A percentile compares a stretch with the other conserved stretches of the same genome.
phyloP scores from a whole-genome alignment of 2,113 vertebrate species.

The Misgurnus anguillicaudatus region DNA sequence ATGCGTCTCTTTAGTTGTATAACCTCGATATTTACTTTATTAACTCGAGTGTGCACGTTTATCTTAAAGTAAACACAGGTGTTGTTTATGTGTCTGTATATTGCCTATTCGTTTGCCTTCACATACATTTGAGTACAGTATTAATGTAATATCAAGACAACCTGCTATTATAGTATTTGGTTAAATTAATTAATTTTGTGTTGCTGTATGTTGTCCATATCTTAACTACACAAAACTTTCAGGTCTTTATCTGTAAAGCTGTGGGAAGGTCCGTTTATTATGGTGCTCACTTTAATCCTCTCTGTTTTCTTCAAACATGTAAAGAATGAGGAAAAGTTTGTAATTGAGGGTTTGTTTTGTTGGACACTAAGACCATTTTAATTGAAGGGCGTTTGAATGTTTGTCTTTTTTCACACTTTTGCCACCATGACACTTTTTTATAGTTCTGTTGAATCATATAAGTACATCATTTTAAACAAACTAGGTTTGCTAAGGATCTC shows the following conservation, averaged over 20 bases:
- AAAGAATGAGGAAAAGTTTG: constrained; percentile 63
- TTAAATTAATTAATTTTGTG: not conserved
- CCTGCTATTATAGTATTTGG: not conserved
- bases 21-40: too few species aligned
- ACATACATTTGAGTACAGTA: too few species aligned
- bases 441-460: too few species aligned
- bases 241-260: not conserved
- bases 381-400: constrained; percentile 1
- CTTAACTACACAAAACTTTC: not conserved
- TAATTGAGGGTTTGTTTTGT: not conserved
- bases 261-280: not conserved
- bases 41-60: too few species aligned
- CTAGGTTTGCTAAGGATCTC: constrained; percentile 54
- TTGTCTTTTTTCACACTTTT: not conserved
- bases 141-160: too few species aligned
- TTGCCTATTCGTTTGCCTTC: too few species aligned
- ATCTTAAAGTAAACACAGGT: too few species aligned
- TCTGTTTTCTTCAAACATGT: constrained; percentile 42
- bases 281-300: constrained; percentile 7
- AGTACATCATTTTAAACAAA: constrained; percentile 53
- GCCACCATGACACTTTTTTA: not conserved
- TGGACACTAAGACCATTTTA: constrained; percentile 30
- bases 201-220: not conserved
- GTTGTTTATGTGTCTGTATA: too few species aligned
- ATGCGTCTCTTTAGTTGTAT: too few species aligned